Evolutionary conservation across 2,888 invertebrate species (phyloP), one percentile per base, ranked within the genome.

Genomic region (Lottia scabra): DNA sequence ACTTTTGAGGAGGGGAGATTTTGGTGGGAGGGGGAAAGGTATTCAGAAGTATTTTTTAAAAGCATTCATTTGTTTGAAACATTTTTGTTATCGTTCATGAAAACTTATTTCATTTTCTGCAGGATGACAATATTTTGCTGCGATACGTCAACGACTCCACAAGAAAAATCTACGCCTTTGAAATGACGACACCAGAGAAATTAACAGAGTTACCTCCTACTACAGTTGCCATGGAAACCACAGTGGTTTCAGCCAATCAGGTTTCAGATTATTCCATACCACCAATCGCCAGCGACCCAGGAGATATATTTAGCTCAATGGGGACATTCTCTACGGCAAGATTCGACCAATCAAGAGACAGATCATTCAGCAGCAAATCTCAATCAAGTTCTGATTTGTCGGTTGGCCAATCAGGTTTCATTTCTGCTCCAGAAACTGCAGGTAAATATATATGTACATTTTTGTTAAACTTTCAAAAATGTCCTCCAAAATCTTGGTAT

Each of bases 101-200:
- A n/a, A n/a, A n/a, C n/a, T n/a, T n/a, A n/a, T n/a, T n/a, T n/a
- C n/a, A n/a, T n/a, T 77, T 85, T 87, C 16, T 56, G 65, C 81
- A 92, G 92, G 92, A 92, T 81, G 92, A 92, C 80, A 91, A 91
- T 80, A 89, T 90, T 63, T 87, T 91, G 73, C 86, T 92, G 73
- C 90, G 91, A 71, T 91, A 91, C 83, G 89, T 92, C 65, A 91
- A 92, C 76, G 91, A 91, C 78, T 89, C 81, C 6, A 81, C 83
- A 23, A 78, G 89, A 68, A 83, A 79, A 62, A 78, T 90, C 23
- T 89, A 89, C 77, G 89, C 89, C 46, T 90, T 89, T 82, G 87
- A 89, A 72, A 85, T 89, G 82, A 74, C 80, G 68, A 80, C 78
- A 27, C 76, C 78, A 13, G 74, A 75, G 0, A 63, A 63, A 16